Conservation (phyloP, 2,888 invertebrate species). For the Drosophila kanekoi region DNA sequence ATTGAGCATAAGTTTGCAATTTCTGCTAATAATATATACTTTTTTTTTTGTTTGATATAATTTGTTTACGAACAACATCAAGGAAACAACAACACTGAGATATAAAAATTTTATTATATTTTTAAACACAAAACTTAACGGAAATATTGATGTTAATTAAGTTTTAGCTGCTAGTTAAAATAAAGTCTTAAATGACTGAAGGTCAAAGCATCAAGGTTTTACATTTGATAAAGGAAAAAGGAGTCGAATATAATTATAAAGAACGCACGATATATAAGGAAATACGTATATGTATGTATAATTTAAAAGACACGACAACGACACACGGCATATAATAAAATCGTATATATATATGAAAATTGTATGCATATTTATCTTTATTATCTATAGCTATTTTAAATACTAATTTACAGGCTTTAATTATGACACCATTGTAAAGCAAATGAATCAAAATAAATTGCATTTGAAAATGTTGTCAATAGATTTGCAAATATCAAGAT, state of each 20-base stretch:
- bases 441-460: constrained; percentile 6
- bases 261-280: constrained; percentile 36
- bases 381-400: constrained; percentile 22
- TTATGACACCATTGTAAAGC: background rate
- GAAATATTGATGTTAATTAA: constrained; percentile 37
- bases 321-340: constrained; percentile 38
- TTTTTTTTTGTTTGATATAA: constrained; percentile 26
- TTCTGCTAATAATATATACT: constrained; percentile 37
- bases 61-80: constrained; percentile 79
- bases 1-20: constrained; percentile 46
- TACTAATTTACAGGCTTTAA: background rate
- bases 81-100: constrained; percentile 82
- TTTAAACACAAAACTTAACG: constrained; percentile 34
- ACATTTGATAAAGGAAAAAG: constrained; percentile 13
- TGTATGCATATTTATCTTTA: constrained; percentile 3
- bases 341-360: constrained; percentile 7
- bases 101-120: constrained; percentile 65
- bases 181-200: constrained; percentile 14
- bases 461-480: constrained; percentile 5
- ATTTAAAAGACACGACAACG: constrained; percentile 45
- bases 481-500: constrained; percentile 4
- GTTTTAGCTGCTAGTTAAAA: constrained; percentile 20
- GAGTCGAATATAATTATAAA: constrained; percentile 6
- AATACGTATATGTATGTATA: constrained; percentile 15
- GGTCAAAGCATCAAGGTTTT: constrained; percentile 54